Conservation (phyloP, 2,888 invertebrate species). For the Zygaena filipendulae region DNA sequence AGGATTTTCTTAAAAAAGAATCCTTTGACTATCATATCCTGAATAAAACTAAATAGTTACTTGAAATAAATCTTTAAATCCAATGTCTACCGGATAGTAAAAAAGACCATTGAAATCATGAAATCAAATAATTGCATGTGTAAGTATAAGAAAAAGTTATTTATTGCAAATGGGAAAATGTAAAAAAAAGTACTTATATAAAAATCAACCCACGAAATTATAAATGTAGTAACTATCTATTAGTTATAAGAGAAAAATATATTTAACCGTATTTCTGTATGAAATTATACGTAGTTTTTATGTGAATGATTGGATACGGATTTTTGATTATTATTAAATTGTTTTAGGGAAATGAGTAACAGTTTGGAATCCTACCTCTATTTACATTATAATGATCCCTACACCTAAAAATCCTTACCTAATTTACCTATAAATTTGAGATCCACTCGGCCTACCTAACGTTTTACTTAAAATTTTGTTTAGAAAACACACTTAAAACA, state of each 20-base stretch:
- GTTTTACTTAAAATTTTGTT: too few species aligned
- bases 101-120: constrained; percentile 32
- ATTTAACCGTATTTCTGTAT: constrained; percentile 70
- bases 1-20: too few species aligned
- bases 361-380: too few species aligned
- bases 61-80: too few species aligned
- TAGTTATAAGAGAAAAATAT: constrained; percentile 60
- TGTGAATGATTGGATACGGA: constrained; percentile 61
- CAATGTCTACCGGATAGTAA: too few species aligned
- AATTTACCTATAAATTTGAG: too few species aligned
- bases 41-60: constrained; percentile 47
- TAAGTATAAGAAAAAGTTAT: constrained; percentile 21
- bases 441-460: too few species aligned
- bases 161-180: constrained; percentile 60
- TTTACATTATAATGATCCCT: too few species aligned
- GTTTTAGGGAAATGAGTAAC: constrained; percentile 38
- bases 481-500: too few species aligned
- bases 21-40: constrained; percentile 65
- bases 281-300: constrained; percentile 70
- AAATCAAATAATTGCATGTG: constrained; percentile 17
- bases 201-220: constrained; percentile 44
- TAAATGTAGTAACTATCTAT: constrained; percentile 45
- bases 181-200: constrained; percentile 43
- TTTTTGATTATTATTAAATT: constrained; percentile 58
- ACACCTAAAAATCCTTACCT: too few species aligned